Base-by-base conservation (phyloP, 1,140 invertebrate genomes). In the Zaprionus ornatus region DNA sequence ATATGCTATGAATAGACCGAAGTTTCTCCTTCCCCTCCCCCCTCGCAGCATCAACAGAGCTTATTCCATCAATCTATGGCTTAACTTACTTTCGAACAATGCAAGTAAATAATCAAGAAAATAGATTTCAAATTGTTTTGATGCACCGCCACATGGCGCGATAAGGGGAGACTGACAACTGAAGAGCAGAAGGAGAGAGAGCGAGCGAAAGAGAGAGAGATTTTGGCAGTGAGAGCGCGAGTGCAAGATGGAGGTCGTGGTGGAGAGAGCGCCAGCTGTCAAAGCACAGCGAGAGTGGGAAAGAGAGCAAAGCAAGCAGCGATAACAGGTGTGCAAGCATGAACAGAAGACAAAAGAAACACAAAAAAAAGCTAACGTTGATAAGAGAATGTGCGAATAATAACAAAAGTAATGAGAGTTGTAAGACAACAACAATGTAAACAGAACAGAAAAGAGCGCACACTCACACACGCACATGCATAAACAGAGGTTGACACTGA, bases 351-450 rank as follows among this genome's bases (percentile, higher is more conserved):
- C 62, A 79, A 65, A 45, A 66, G 15, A 7, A 45, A 69, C 9
- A 32, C 29, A 32, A 70, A 19, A 40, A 15, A 40, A 40, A n/a
- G 4, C n/a, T 2, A 45, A 52, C 62, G 48, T 54, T 74, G 76
- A 87, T 77, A 87, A 82, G 67, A 42, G 62, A 66, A 35, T 62
- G 32, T 55, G 62, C 68, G 21, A 72, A 74, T 74, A 70, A 81
- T 63, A 79, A 56, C 70, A 79, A 87, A 55, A 77, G 73, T 45
- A 55, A 23, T 63, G 69, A 74, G 57, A 67, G 65, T 48, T 87
- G 68, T 74, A 69, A 85, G 52, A 42, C 52, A 52, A 81, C 61
- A 73, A 66, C 64, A 85, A 76, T 65, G 56, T 67, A 29, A 55
- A 60, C 45, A 65, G 73, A 70, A 7, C 45, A 76, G 42, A 73